Percentiles rank a stretch among this genome's conserved stretches.
These are phyloP conservation scores for Anabas testudineus DNA, from an alignment of 2,797 vertebrate genomes.

Conservation along the genomic window DNA sequence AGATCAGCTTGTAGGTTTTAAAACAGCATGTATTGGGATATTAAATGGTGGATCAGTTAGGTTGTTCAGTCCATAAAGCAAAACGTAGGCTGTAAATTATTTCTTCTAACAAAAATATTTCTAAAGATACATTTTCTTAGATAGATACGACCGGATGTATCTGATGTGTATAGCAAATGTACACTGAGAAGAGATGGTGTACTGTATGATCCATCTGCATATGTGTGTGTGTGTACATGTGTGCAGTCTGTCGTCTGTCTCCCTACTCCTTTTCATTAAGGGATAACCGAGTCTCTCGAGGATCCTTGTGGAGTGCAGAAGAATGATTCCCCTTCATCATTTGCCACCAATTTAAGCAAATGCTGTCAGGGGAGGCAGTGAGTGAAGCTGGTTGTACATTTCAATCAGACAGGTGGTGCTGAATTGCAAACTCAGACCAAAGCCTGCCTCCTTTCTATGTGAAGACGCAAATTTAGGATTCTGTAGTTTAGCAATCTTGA, in stretches of 20 bases:
- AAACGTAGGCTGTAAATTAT: neutral
- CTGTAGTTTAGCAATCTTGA: neutral
- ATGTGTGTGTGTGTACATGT: too few species aligned
- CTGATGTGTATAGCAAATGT: too few species aligned
- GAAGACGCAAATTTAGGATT: neutral
- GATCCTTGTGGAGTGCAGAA: slow-evolving; percentile 42
- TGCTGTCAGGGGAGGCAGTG: slow-evolving; percentile 32
- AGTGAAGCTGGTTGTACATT: slow-evolving; percentile 44
- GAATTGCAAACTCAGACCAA: slow-evolving; percentile 44
- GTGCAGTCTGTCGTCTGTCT: slow-evolving; percentile 28
- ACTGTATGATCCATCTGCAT: too few species aligned
- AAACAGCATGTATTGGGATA: slow-evolving; percentile 5
- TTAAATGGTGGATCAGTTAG: neutral
- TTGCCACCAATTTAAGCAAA: slow-evolving; percentile 52
- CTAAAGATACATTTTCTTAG: too few species aligned
- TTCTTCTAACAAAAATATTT: neutral
- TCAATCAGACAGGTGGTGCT: slow-evolving; percentile 50
- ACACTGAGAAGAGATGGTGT: too few species aligned
- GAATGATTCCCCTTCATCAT: slow-evolving; percentile 65
- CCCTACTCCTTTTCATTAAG: slow-evolving; percentile 56
- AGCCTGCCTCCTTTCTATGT: slow-evolving; percentile 18
- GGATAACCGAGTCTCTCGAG: slow-evolving; percentile 51
- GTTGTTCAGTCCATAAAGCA: neutral
- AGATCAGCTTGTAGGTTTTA: slow-evolving; percentile 54
- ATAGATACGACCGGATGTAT: too few species aligned